Evolutionary conservation across 1,140 invertebrate species (phyloP), one percentile per base, ranked within the genome.

Genomic region (Steinernema feltiae): DNA sequence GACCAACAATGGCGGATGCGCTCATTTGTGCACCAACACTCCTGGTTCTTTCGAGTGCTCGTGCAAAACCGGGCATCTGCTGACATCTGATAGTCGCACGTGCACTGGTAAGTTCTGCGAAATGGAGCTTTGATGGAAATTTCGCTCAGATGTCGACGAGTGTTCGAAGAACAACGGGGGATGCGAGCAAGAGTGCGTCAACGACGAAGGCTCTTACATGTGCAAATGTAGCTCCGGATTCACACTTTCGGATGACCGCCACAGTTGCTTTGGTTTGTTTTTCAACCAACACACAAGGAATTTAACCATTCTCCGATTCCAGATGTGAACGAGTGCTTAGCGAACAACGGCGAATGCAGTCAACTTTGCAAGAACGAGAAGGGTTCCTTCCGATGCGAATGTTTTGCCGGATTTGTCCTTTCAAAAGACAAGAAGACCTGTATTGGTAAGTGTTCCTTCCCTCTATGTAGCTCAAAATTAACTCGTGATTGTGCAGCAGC

Each of bases 321-420:
- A 83, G 82, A 84, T 69, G 69, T 86, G 12, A 82, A 84, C 63
- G 83, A 84, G 75, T 86, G 96, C 88, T 92, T 93, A 0, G 90
- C 91, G 30, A 93, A 96, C 83, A 98, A 98, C 86, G 95, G 96
- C 1, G 95, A 94, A 0, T 98, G 96, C 87, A 93, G 97, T 85
- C 96, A 99, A 85, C 92, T 97, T 77, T 99, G 96, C 84, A 91
- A 92, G 78, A 98, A 98, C 87, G 97, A 93, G 0, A 91, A 97
- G 53, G 96, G 96, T 0, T 95, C 94, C 0, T 98, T 95, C 87
- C 90, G 92, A 74, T 98, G 96, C 85, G 91, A 92, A 53, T 98
- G 96, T 84, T 93, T 96, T 84, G 96, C 95, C 86, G 95, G 96
- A 0, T 98, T 95, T 87, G 95, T 92, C 0, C 89, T 98, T 24